These are phyloP conservation scores for Python bivittatus DNA, from an alignment of 2,113 vertebrate genomes.

Conservation along the genomic window DNA sequence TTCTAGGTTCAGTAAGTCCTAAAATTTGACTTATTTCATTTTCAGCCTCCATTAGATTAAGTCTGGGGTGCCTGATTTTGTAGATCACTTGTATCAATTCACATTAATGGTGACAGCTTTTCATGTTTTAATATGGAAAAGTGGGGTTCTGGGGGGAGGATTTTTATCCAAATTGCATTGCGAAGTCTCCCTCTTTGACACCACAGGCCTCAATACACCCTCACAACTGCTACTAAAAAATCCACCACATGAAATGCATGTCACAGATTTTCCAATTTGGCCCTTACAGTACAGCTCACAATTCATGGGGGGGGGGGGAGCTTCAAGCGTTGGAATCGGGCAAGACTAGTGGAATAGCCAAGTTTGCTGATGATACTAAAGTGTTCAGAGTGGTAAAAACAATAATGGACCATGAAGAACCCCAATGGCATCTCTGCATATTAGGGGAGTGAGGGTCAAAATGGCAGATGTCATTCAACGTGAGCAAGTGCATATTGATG, in stretches of 20 bases:
- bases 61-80: background rate
- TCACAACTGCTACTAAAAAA: background rate
- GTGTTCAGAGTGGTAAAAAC: background rate
- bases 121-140: no score
- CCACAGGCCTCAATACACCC: background rate
- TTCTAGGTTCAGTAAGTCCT: background rate
- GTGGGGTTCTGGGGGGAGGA: no score
- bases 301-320: background rate
- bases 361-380: background rate
- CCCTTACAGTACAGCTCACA: background rate
- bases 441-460: background rate
- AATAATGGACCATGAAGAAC: background rate
- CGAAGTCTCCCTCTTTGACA: background rate
- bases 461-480: background rate
- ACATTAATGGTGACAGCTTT: background rate
- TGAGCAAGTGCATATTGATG: background rate
- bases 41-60: background rate
- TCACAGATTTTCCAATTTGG: background rate
- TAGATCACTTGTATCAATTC: background rate
- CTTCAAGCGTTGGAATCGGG: background rate
- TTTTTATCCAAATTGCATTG: background rate
- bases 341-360: background rate
- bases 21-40: background rate
- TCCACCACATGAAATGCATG: background rate
- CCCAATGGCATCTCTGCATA: background rate